Base-by-base conservation (phyloP, 2,113 vertebrate species). In the Tragelaphus scriptus region DNA sequence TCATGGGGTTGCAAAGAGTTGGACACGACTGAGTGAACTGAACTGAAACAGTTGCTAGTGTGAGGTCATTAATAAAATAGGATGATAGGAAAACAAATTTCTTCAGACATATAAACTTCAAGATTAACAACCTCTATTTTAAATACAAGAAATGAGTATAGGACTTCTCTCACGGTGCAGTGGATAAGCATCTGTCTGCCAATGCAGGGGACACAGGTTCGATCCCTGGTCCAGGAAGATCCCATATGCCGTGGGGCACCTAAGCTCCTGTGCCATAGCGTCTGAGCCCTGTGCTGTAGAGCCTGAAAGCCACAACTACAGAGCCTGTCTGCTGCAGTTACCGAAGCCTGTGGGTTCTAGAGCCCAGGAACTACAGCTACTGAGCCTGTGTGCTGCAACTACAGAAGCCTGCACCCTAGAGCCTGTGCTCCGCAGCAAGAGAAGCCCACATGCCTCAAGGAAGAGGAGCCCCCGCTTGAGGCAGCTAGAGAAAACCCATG, bases 81-180 rank as follows among this genome's bases (percentile, higher is more conserved):
- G n/a, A 61, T 86, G 28, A 10, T 80, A 63, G 32, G 53, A 68
- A 91, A 80, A 5, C 79, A 87, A 47, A 79, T 4, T 55, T 96
- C 75, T 92, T 75, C 58, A 95, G 47, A 85, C 85, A 81, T 81
- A 51, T 82, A 40, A 47, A 85, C 12, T 90, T 65, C 11, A 68
- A 89, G 65, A 81, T 36, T 85, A 96, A 84, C 25, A 77, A 88
- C 7, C n/a, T 97, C 5, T 65, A 91, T 91, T 95, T 90, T 97
- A 91, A 97, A 85, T 65, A 49, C 47, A 65, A 91, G 44, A 94
- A 86, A 87, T 32, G 25, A 91, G 6, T 91, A 82, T 44, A 26
- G 12, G 23, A 77, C 23, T 26, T 77, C 71, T 44, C 23, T 77
- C 3, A 44, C 0, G 3, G 71, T 17, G 23, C 71, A 77, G 71